Base-by-base conservation (phyloP, 2,888 invertebrate species). In the Hypselothyrea guttata region DNA sequence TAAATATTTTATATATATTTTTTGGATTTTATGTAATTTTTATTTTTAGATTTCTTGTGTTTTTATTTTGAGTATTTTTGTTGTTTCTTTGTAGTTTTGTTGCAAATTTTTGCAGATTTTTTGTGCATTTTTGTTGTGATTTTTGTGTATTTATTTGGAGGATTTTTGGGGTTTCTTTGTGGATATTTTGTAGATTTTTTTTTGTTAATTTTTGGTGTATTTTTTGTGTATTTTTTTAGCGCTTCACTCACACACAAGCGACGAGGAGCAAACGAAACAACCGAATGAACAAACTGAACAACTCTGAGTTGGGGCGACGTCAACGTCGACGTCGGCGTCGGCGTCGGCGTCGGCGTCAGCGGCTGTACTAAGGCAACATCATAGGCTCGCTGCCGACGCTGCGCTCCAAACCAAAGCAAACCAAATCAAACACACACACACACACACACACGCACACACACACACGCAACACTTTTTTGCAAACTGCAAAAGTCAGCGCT, bases 201-300 rank as follows among this genome's bases (percentile, higher is more conserved):
- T 22, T 51, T 44, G 37, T 49, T 55, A 49, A 27, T 22, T 12
- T 51, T 37, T 44, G 1, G 44, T 52, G 18, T 30, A 16, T 48
- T 46, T 67, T 53, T 63, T 40, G 51, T 70, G 33, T 37, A 35
- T 53, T 60, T 45, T 53, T 40, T 64, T 65, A 71, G 71, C 74
- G 75, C 51, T 65, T 59, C 74, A 69, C 83, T 78, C 78, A 82
- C 83, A 84, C 69, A 79, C 86, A 84, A 75, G 85, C 86, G 86
- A 84, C 83, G 83, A 84, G 83, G 86, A 84, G 83, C 86, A 86
- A 82, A 75, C 84, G 86, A 84, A 72, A 83, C 84, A 79, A 84
- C 79, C 83, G 86, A 84, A 84, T 86, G 84, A 84, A 79, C 77
- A 59, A 75, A 72, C 77, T 67, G 73, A 70, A 70, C 68, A 52